These are phyloP conservation scores for Microtus montanus DNA, from an alignment of 2,113 vertebrate genomes.

Conservation along the genomic window DNA sequence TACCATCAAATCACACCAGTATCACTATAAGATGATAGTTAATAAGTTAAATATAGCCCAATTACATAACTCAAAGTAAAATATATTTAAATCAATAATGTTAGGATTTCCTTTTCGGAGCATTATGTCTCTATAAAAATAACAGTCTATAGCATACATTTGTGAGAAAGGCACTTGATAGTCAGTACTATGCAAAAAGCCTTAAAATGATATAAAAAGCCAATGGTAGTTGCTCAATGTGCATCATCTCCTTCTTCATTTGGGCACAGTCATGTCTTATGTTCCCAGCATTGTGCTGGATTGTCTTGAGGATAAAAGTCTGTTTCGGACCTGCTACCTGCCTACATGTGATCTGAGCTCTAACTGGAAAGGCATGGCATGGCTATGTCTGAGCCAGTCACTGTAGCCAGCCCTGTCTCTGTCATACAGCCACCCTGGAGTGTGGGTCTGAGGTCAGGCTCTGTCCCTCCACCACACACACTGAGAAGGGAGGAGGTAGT, in stretches of 20 bases:
- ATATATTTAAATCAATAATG: conserved; percentile 33
- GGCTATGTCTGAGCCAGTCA: background rate
- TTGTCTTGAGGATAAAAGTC: background rate
- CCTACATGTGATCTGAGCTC: background rate
- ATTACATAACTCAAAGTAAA: conserved; percentile 37
- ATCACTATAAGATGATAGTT: background rate
- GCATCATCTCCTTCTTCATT: background rate
- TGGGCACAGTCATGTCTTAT: background rate
- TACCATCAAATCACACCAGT: background rate
- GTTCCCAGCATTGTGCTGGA: background rate
- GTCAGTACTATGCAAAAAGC: background rate
- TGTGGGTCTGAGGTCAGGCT: background rate
- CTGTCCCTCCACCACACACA: background rate
- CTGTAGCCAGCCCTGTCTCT: background rate
- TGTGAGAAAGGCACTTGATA: background rate
- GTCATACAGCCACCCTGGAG: background rate
- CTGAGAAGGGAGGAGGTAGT: background rate
- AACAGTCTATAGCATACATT: background rate
- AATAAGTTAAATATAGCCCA: background rate
- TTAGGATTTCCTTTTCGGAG: conserved; percentile 21
- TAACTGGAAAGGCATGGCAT: background rate
- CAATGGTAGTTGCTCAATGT: background rate
- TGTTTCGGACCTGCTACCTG: background rate
- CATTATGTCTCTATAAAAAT: background rate
- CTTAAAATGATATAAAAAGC: background rate